Evolutionary conservation across 2,113 vertebrate genomes (phyloP), one percentile per base, ranked within the genome.

Genomic region (Forbesichthys agassizii): DNA sequence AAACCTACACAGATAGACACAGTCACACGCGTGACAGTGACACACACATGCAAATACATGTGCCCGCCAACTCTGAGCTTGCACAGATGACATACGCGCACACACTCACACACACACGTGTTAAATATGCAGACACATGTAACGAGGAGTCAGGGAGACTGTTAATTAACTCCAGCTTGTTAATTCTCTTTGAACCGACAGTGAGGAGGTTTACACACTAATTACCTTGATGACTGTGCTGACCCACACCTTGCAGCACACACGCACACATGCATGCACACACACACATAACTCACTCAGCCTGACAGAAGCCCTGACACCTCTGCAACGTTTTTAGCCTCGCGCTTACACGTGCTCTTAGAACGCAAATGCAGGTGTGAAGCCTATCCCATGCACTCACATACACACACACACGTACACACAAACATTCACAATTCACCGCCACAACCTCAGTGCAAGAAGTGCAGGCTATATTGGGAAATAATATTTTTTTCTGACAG

Each of bases 111-210:
- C 5, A 18, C 6, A 78, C 76, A 77, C 82, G 84, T 65, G 79
- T 82, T 88, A 75, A 89, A 86, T 89, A 82, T 89, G 84, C 87
- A 85, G 84, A 89, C 87, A 85, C 87, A 81, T 88, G 88, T 88
- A 88, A 82, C 69, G 62, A 86, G 90, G 76, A 79, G 82, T 87
- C 79, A 80, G 82, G 83, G 82, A 87, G 88, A 90, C 86, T 88
- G 87, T 89, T 91, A 91, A 90, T 91, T 89, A 91, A 88, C 85
- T 75, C 84, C 81, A 80, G 84, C 86, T 89, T 74, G 86, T 89
- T 90, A 89, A 91, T 90, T 90, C 88, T 88, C 87, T 91, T 90
- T 91, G 87, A 91, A 91, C 85, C 80, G 81, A 89, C 87, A 87
- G 87, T 74, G 62, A 81, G 68, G 78, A 89, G 86, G 86, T 88